A percentile compares a stretch with the other conserved stretches of the same genome.
phyloP scores from a whole-genome alignment of 2,888 invertebrate species.

The Oscheius sp. region DNA sequence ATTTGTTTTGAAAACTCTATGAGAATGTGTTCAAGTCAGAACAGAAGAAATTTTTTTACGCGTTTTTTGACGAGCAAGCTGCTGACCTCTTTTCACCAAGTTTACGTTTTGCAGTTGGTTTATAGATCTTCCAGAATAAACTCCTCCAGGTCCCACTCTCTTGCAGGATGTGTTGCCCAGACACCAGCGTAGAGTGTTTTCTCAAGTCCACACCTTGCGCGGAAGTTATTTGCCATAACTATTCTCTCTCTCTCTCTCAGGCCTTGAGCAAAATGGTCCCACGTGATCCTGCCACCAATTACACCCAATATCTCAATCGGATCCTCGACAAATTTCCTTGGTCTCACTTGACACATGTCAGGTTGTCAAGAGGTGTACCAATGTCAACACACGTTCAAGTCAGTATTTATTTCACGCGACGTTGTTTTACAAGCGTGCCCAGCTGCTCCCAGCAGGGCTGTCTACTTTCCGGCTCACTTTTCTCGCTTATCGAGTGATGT shows the following conservation, averaged over 20 bases:
- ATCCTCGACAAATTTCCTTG: too few species aligned
- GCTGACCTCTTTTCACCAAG: conserved; percentile 19
- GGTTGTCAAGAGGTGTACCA: neutral
- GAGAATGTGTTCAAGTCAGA: neutral
- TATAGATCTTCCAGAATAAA: conserved; percentile 17
- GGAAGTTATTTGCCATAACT: conserved; percentile 23
- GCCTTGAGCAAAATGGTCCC: neutral
- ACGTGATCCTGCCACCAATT: neutral
- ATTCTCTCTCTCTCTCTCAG: neutral
- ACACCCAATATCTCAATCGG: too few species aligned
- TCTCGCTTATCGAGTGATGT: conserved; percentile 2
- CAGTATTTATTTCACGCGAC: conserved; percentile 32
- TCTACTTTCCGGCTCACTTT: conserved; percentile 4
- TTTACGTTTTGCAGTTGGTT: conserved; percentile 26
- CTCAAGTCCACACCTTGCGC: conserved; percentile 13
- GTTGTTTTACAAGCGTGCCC: conserved; percentile 33
- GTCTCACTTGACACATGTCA: neutral
- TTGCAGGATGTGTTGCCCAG: neutral
- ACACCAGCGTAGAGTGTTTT: conserved; percentile 13
- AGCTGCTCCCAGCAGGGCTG: conserved; percentile 8
- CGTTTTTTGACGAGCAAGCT: too few species aligned
- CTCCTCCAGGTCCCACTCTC: conserved; percentile 7
- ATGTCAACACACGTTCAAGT: conserved; percentile 18
- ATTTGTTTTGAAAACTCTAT: conserved; percentile 24
- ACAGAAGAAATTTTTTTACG: neutral